Evolutionary conservation across 2,113 vertebrate species (phyloP).

Genomic region (Sigmodon hispidus): DNA sequence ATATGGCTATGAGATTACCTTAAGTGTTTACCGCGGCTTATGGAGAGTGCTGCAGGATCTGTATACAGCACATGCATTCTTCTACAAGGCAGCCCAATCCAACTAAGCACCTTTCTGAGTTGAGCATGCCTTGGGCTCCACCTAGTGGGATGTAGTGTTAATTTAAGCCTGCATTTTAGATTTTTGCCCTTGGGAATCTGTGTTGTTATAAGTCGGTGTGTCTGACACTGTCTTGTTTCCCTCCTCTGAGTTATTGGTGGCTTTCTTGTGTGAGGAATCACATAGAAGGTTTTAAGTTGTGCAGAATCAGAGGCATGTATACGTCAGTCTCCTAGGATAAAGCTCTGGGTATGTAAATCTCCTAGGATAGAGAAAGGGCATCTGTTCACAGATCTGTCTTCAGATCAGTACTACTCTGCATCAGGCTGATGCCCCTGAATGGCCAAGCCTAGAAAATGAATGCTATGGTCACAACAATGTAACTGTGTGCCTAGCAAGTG

Average conservation of each 20-base stretch:
- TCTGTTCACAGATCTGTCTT: rapidly evolving
- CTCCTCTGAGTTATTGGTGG: background rate
- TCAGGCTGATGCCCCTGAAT: rapidly evolving
- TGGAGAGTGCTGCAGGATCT: background rate
- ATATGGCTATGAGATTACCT: background rate
- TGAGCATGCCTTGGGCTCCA: slow-evolving; percentile 83
- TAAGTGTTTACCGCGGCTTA: rapidly evolving
- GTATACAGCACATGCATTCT: no score
- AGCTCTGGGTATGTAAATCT: background rate
- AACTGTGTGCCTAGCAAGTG: rapidly evolving
- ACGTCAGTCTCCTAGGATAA: background rate
- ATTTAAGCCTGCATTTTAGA: rapidly evolving
- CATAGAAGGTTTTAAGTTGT: background rate
- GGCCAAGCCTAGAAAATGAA: rapidly evolving
- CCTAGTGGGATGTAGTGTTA: slow-evolving; percentile 80
- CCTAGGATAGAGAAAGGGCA: background rate
- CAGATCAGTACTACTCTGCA: rapidly evolving
- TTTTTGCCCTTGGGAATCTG: background rate
- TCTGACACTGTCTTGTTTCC: background rate
- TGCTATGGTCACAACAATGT: rapidly evolving
- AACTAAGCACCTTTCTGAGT: background rate
- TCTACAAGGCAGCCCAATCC: background rate
- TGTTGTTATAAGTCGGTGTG: background rate
- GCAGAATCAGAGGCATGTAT: background rate
- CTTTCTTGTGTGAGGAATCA: background rate